Evolutionary conservation across 2,797 vertebrate species (phyloP).

Genomic region (Orestias chungarensis): DNA sequence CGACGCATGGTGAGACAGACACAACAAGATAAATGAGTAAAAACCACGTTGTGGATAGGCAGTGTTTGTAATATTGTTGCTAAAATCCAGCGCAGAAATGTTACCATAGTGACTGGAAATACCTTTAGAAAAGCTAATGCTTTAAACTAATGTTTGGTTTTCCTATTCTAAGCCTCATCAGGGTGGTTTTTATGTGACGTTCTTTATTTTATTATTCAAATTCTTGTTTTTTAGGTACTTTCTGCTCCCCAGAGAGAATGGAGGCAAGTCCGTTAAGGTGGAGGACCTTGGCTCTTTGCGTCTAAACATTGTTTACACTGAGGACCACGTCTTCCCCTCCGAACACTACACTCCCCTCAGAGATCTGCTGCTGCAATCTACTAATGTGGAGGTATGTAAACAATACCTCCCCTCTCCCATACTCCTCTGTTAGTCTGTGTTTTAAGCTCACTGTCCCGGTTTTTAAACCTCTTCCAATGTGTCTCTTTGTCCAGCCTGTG

Average conservation of each 20-base stretch:
- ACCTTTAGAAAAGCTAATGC: not conserved
- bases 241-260: conserved; percentile 93
- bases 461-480: not conserved
- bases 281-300: conserved; percentile 95
- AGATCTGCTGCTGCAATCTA: conserved; percentile 90
- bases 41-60: not conserved
- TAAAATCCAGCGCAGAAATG: not conserved
- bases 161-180: not conserved
- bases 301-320: conserved; percentile 97
- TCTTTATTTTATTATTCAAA: not conserved
- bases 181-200: not conserved
- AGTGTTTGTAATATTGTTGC: not conserved
- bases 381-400: conserved; percentile 85
- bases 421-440: not conserved
- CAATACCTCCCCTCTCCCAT: not conserved
- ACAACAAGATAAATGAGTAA: not conserved
- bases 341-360: conserved; percentile 91
- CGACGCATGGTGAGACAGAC: conserved; percentile 89
- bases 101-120: not conserved
- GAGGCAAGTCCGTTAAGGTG: conserved; percentile 91
- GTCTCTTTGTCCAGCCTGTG: conserved; percentile 85
- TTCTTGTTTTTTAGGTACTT: conserved; percentile 85
- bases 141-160: not conserved
- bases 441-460: not conserved
- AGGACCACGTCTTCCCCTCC: conserved; percentile 96